Conservation (phyloP, 2,113 vertebrate genomes). For the Isichthys henryi region DNA sequence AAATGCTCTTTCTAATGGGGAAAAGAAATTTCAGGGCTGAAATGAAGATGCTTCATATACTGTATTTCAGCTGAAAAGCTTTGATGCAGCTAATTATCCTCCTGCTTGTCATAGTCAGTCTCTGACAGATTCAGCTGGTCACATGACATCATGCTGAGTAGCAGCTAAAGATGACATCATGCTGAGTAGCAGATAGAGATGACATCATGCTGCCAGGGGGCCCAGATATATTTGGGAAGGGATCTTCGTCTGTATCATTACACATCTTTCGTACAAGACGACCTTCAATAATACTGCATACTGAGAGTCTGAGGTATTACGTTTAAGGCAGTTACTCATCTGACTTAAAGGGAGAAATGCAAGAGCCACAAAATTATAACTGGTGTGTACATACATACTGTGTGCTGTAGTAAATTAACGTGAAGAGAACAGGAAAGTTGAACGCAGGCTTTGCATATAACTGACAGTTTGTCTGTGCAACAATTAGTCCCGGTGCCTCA, state of each 20-base stretch:
- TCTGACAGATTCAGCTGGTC: background rate
- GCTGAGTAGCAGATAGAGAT: background rate
- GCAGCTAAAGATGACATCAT: background rate
- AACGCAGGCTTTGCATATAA: background rate
- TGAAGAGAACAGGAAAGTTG: background rate
- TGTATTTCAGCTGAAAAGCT: background rate
- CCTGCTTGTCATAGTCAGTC: background rate
- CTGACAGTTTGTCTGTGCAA: background rate
- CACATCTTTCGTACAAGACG: background rate
- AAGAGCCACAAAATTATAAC: background rate
- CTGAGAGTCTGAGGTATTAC: background rate
- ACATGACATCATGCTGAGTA: background rate
- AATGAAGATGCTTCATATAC: background rate
- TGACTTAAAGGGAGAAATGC: background rate
- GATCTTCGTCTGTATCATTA: background rate
- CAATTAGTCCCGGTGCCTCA: background rate
- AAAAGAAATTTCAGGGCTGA: background rate
- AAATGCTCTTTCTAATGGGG: background rate
- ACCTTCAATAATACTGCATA: background rate
- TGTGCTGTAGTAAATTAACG: background rate
- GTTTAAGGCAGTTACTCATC: background rate
- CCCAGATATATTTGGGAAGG: background rate
- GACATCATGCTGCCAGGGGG: background rate
- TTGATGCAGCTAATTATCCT: background rate
- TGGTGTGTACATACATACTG: background rate